Evolutionary conservation across 1,140 invertebrate species (phyloP), one percentile per base, ranked within the genome.

Genomic region (Panulirus ornatus): DNA sequence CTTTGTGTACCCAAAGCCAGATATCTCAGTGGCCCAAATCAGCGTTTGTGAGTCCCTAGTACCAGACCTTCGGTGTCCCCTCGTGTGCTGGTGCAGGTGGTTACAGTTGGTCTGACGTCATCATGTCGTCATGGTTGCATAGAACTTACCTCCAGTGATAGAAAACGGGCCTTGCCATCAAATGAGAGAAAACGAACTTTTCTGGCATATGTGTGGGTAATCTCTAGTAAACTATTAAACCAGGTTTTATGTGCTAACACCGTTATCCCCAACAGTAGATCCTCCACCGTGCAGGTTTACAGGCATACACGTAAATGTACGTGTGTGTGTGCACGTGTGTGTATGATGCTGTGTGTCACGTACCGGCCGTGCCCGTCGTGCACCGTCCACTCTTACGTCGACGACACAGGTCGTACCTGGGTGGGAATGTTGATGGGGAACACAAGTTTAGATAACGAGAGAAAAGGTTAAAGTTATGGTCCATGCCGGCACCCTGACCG

Each of bases 301-400:
- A 44, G 75, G 42, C 75, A 78, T 78, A 78, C 75, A 78, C 44
- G 36, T 36, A 47, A 30, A 66, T 66, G 58, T 66, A 86, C 71
- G 30, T 71, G 42, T 88, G 58, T 71, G 44, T 79, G 40, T 84
- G 66, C 44, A 47, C 76, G 78, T 79, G 76, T 73, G 75, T 40
- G 70, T 66, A 36, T 47, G 79, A 91, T 81, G 78, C 44, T 51
- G 88, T 87, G 58, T 75, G 91, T 82, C 36, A 92, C 94, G 96
- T 98, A 98, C 97, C 97, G 95, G 97, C 97, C 94, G 97, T 98
- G 96, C 97, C 97, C 96, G 98, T 97, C 94, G 97, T 98, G 95
- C 97, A 98, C 95, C 97, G 96, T 94, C 97, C 97, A 95, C 97
- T 97, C 96, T 98, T 98, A 94, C 97, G 96, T 95, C 97, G 96